These are phyloP conservation scores for Tanypteryx hageni DNA, from an alignment of 2,888 invertebrate species.

Conservation along the genomic window DNA sequence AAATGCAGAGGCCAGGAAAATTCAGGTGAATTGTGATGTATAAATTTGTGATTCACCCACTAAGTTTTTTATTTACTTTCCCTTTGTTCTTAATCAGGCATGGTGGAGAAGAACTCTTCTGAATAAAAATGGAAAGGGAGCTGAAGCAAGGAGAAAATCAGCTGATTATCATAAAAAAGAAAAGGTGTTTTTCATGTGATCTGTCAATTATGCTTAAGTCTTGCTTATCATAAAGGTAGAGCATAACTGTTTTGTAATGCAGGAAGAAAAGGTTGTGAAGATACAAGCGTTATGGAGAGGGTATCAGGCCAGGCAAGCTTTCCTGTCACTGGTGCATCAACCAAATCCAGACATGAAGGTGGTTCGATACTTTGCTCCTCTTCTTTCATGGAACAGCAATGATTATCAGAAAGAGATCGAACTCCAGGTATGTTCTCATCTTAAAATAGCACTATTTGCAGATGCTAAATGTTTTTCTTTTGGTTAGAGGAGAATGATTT, in stretches of 20 bases:
- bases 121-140: conserved; percentile 71
- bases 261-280: conserved; percentile 77
- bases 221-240: background rate
- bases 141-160: conserved; percentile 48
- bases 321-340: conserved; percentile 79
- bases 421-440: conserved; percentile 75
- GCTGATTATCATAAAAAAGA: background rate
- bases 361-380: conserved; percentile 82
- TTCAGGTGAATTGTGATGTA: conserved; percentile 72
- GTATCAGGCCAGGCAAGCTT: conserved; percentile 80
- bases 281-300: conserved; percentile 85
- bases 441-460: no score
- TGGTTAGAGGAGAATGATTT: no score
- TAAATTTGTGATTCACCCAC: background rate
- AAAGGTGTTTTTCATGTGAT: no score
- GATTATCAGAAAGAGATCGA: conserved; percentile 85
- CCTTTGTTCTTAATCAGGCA: conserved; percentile 78
- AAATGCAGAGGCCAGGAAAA: conserved; percentile 70
- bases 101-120: conserved; percentile 80
- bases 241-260: conserved; percentile 38
- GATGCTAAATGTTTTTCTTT: no score
- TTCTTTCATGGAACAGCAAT: conserved; percentile 83
- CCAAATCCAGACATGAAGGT: conserved; percentile 79
- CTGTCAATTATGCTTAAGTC: background rate
- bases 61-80: background rate